These are phyloP conservation scores for Schizopygopsis malacanthus DNA, from an alignment of 2,797 vertebrate species.

Conservation along the genomic window DNA sequence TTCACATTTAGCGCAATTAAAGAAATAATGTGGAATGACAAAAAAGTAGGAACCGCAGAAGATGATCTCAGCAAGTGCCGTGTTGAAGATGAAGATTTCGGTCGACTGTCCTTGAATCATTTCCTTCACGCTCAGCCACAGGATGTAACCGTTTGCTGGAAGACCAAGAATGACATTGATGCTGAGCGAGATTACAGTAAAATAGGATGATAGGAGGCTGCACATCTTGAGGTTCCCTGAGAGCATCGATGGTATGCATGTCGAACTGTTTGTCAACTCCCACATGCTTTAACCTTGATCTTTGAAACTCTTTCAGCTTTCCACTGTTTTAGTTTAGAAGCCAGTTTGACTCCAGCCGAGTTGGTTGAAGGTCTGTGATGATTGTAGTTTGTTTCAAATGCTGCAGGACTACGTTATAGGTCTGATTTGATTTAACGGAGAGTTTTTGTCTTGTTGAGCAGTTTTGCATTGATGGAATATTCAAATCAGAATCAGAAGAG, in stretches of 20 bases:
- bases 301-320: neutral
- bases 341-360: neutral
- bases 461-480: neutral
- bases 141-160: slow-evolving; percentile 10
- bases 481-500: neutral
- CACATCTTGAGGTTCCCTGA: neutral
- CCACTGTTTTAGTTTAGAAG: neutral
- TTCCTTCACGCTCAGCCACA: slow-evolving; percentile 25
- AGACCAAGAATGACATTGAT: slow-evolving; percentile 6
- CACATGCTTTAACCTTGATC: neutral
- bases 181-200: neutral
- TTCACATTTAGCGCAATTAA: neutral
- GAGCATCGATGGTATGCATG: neutral
- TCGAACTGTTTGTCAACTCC: neutral
- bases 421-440: neutral
- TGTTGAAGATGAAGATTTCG: slow-evolving; percentile 5
- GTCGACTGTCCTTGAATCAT: slow-evolving; percentile 3
- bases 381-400: neutral
- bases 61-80: slow-evolving; percentile 3
- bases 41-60: slow-evolving; percentile 1
- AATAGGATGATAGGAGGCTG: neutral
- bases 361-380: neutral
- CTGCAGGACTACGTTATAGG: neutral
- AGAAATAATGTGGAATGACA: neutral
- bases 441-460: neutral